Percentiles rank a stretch among this genome's conserved stretches.
These are phyloP conservation scores for Pimephales promelas DNA, from an alignment of 2,113 vertebrate species.

Conservation along the genomic window DNA sequence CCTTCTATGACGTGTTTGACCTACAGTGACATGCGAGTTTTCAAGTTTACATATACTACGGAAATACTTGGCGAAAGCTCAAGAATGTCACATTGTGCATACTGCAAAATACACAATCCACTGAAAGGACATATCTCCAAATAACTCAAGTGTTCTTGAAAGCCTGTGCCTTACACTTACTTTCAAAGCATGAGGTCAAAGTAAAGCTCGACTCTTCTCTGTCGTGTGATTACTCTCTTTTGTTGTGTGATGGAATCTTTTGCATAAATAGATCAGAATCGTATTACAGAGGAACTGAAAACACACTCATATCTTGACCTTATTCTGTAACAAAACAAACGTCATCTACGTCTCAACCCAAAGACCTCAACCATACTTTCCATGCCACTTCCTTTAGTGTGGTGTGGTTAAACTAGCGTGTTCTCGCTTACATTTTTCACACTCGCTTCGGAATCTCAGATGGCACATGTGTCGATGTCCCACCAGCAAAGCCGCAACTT, in stretches of 20 bases:
- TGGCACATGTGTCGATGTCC: slow-evolving; percentile 46
- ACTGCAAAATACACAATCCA: slow-evolving; percentile 29
- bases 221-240: neutral
- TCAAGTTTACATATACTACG: slow-evolving; percentile 28
- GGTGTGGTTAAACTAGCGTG: slow-evolving; percentile 61
- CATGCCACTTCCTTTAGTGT: slow-evolving; percentile 68
- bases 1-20: slow-evolving; percentile 27
- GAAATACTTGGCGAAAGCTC: slow-evolving; percentile 16
- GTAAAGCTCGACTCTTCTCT: neutral
- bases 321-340: slow-evolving; percentile 39
- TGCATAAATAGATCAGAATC: neutral
- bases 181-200: slow-evolving; percentile 8
- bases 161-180: neutral
- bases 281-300: slow-evolving; percentile 9
- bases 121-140: neutral
- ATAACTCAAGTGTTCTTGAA: slow-evolving; percentile 34
- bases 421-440: slow-evolving; percentile 62
- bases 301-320: slow-evolving; percentile 23
- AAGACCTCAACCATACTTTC: slow-evolving; percentile 58
- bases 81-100: slow-evolving; percentile 9
- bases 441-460: slow-evolving; percentile 48
- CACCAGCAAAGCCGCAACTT: slow-evolving; percentile 51
- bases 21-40: slow-evolving; percentile 4
- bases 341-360: slow-evolving; percentile 29
- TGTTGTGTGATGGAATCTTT: slow-evolving; percentile 5